Conservation (phyloP, 2,888 invertebrate species). For the Polymixis lichenea region DNA sequence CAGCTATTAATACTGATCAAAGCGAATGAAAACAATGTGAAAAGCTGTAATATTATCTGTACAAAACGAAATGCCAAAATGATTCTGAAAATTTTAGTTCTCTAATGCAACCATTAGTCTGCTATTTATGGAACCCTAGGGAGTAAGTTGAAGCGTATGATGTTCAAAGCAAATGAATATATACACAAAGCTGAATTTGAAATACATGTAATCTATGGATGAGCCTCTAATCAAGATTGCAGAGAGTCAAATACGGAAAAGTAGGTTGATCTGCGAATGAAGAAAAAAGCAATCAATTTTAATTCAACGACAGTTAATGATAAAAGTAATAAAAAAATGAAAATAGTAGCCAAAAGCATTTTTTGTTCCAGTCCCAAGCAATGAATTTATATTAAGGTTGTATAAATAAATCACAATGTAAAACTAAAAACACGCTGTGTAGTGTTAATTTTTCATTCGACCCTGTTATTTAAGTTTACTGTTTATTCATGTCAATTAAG, state of each 20-base stretch:
- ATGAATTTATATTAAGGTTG: constrained; percentile 24
- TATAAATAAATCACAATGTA: constrained; percentile 35
- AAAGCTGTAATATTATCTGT: constrained; percentile 13
- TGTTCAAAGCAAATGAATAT: constrained; percentile 36
- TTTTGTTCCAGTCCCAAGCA: constrained; percentile 13
- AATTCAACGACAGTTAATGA: background rate
- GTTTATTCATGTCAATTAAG: constrained; percentile 55
- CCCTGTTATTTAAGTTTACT: constrained; percentile 15
- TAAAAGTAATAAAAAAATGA: background rate
- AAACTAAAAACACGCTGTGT: constrained; percentile 7
- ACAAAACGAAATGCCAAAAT: constrained; percentile 26
- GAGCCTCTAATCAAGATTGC: background rate
- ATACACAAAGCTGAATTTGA: constrained; percentile 8
- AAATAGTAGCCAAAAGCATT: constrained; percentile 8
- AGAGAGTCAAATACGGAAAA: background rate
- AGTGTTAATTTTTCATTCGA: constrained; percentile 25
- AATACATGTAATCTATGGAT: background rate
- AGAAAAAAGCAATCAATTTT: background rate
- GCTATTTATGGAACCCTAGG: constrained; percentile 8
- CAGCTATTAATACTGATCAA: background rate
- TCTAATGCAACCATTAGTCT: constrained; percentile 28
- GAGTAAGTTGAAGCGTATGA: constrained; percentile 29
- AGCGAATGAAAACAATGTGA: background rate
- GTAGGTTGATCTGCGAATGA: background rate
- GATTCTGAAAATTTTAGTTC: constrained; percentile 16